Evolutionary conservation across 2,113 vertebrate species (phyloP).

Genomic region (Poecile atricapillus): DNA sequence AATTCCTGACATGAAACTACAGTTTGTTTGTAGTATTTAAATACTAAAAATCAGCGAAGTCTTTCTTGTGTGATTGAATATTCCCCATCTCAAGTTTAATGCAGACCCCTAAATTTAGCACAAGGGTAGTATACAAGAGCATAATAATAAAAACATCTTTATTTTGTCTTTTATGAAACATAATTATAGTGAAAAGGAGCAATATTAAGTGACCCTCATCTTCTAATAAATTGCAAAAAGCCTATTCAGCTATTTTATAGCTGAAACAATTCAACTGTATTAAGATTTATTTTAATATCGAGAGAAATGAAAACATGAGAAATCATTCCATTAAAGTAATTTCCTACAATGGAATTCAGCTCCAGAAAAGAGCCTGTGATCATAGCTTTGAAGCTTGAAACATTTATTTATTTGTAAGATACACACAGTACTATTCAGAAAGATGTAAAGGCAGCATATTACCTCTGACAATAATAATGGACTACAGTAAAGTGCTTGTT

Average conservation of each 20-base stretch:
- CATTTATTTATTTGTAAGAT: conserved; percentile 34
- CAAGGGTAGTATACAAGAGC: neutral
- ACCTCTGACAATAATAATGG: neutral
- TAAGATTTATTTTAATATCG: conserved; percentile 26
- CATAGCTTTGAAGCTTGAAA: conserved; percentile 30
- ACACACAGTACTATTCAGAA: neutral
- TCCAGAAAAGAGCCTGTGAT: conserved; percentile 33
- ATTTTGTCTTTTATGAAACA: conserved; percentile 9
- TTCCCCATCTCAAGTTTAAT: neutral
- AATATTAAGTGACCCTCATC: neutral
- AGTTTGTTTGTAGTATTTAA: neutral
- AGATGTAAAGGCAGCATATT: neutral
- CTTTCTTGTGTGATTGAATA: neutral
- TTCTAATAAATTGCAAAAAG: conserved; percentile 35
- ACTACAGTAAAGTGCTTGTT: neutral
- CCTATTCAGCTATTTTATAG: neutral
- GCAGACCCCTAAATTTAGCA: neutral
- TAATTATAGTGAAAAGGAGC: neutral
- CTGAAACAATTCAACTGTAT: conserved; percentile 12
- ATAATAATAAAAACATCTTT: neutral
- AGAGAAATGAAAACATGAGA: conserved; percentile 43
- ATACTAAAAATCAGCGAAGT: neutral
- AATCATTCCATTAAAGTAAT: conserved; percentile 48
- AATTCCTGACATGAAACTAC: neutral
- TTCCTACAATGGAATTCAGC: conserved; percentile 36